Percentiles rank a stretch among this genome's conserved stretches.
Conservation (phyloP, 2,113 vertebrate genomes). For the Drymodes brunneopygia region DNA sequence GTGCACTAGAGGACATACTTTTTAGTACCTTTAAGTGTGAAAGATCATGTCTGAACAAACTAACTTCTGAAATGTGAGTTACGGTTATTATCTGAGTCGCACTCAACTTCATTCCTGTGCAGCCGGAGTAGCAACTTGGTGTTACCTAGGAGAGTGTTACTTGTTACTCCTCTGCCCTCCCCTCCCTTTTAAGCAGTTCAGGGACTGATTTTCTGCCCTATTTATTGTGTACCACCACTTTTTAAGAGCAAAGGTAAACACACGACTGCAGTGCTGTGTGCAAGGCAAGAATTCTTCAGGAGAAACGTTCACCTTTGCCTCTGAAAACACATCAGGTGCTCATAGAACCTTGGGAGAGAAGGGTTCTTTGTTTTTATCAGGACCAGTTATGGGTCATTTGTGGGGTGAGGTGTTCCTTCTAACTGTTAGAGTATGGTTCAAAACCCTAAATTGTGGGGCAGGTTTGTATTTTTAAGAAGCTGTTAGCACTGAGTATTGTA, state of each 20-base stretch:
- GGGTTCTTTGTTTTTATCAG: neutral
- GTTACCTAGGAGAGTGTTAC: slow-evolving; percentile 3
- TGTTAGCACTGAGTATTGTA: neutral
- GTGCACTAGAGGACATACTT: neutral
- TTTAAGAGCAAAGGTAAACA: neutral
- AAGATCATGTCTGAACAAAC: slow-evolving; percentile 5
- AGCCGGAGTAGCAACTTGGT: neutral
- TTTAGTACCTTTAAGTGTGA: neutral
- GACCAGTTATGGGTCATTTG: neutral
- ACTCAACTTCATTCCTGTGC: neutral
- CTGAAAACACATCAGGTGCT: neutral
- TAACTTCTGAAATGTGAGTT: neutral
- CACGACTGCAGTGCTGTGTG: neutral
- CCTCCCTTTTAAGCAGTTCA: neutral
- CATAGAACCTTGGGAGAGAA: neutral
- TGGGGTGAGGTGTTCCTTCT: neutral
- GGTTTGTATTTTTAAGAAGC: neutral
- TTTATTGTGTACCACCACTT: neutral
- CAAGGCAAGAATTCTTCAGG: neutral
- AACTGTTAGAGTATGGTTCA: neutral
- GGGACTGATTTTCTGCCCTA: neutral
- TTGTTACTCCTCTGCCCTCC: neutral
- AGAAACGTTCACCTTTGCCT: neutral
- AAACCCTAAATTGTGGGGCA: neutral
- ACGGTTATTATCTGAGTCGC: neutral